These are phyloP conservation scores for Falcunculus frontatus DNA, from an alignment of 2,113 vertebrate genomes.

Conservation along the genomic window DNA sequence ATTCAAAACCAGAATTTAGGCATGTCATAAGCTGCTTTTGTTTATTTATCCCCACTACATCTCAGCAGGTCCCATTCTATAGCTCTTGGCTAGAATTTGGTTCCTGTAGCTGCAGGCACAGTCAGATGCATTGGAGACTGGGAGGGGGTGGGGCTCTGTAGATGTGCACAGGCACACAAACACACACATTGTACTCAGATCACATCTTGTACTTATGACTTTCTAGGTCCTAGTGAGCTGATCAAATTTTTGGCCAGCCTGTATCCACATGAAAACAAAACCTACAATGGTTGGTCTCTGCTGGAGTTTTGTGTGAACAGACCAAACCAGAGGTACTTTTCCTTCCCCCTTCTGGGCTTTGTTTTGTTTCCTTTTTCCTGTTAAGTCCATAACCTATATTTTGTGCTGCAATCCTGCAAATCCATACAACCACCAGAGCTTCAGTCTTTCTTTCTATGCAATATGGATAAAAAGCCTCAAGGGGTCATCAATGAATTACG, in stretches of 20 bases:
- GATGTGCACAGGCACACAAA: neutral
- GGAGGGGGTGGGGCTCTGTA: neutral
- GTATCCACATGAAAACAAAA: neutral
- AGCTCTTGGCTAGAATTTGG: neutral
- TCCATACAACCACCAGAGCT: neutral
- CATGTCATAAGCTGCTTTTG: neutral
- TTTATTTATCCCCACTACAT: neutral
- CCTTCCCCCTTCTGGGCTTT: neutral
- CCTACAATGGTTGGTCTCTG: neutral
- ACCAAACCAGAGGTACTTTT: neutral
- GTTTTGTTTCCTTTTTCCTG: neutral
- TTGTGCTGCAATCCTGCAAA: neutral
- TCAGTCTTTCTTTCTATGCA: neutral
- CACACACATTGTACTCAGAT: neutral
- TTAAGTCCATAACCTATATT: neutral
- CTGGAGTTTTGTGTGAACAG: neutral
- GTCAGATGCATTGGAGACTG: neutral
- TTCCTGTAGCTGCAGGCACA: neutral
- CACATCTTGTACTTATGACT: neutral
- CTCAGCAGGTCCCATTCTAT: neutral
- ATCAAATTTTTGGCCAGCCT: neutral
- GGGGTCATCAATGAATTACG: neutral
- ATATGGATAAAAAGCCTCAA: neutral
- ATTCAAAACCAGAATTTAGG: neutral
- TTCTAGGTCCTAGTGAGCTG: neutral